Percentiles rank a stretch among this genome's conserved stretches.
Conservation (phyloP, 1,140 invertebrate genomes). For the Heliconius eleuchia region DNA sequence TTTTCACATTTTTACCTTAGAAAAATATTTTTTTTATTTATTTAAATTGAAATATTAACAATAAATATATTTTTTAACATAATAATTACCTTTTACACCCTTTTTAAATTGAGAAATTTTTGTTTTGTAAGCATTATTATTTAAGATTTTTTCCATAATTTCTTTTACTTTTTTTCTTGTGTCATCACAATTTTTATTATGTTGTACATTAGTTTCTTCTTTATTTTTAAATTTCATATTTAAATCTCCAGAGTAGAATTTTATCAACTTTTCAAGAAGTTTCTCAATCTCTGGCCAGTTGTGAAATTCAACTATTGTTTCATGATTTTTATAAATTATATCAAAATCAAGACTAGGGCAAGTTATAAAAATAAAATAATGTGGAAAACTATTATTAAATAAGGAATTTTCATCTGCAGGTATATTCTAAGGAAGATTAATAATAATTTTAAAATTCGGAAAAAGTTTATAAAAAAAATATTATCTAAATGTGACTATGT, state of each 20-base stretch:
- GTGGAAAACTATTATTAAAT: constrained; percentile 69
- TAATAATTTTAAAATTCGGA: constrained; percentile 17
- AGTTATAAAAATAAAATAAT: constrained; percentile 84
- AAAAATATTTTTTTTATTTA: not conserved
- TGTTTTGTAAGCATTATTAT: constrained; percentile 20
- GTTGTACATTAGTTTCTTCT: constrained; percentile 8
- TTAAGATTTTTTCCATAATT: constrained; percentile 37
- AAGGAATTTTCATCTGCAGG: constrained; percentile 44
- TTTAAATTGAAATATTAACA: too few relatives aligned
- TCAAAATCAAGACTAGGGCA: constrained; percentile 83
- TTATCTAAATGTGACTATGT: not conserved
- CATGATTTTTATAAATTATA: constrained; percentile 78
- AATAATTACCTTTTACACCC: constrained; percentile 25
- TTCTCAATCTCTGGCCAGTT: constrained; percentile 81
- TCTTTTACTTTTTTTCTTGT: constrained; percentile 31
- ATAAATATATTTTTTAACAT: not conserved
- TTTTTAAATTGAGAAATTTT: constrained; percentile 27
- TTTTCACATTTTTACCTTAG: constrained; percentile 28
- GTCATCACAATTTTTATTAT: constrained; percentile 18
- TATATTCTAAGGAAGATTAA: constrained; percentile 1
- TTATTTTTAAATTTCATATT: constrained; percentile 20
- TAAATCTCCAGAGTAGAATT: constrained; percentile 62
- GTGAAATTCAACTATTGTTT: constrained; percentile 84
- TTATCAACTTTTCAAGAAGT: constrained; percentile 80
- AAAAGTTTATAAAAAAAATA: not conserved